Evolutionary conservation across 2,113 vertebrate genomes (phyloP), one percentile per base, ranked within the genome.

Genomic region (Sturnira hondurensis): DNA sequence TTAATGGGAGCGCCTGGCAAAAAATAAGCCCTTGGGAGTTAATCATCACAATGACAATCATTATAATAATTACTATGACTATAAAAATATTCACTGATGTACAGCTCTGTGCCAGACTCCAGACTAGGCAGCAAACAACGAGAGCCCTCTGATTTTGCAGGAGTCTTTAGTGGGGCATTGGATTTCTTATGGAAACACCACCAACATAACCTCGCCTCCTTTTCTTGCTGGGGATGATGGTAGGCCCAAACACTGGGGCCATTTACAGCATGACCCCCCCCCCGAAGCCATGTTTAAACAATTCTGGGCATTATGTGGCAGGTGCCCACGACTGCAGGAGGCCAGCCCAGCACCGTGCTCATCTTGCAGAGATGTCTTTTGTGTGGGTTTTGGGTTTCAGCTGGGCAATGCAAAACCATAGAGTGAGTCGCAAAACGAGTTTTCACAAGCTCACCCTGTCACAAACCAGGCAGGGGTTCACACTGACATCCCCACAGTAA

Each of bases 381-480:
- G 96, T 96, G 65, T 73, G 96, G 70, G 96, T 97, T 98, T 98
- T 97, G 93, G 96, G 95, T 98, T 98, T 97, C 97, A 89, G 77
- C 89, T 92, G 92, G 77, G 89, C 97, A 81, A 93, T 31, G 83
- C 93, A 91, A 96, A 97, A 65, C 95, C 91, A 36, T n/a, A 81
- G 89, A 78, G 81, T 80, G 88, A 97, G 97, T 96, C 63, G 73
- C 88, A 97, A 96, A 97, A 98, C 97, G 52, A 97, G 97, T 98
- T 98, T 98, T 97, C 96, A 94, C 97, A 96, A 97, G 95, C 94
- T 95, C 67, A 17, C 96, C 95, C 96, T 96, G 97, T 94, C 96
- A 97, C 96, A 96, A 93, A 83, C 94, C 89, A 94, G 86, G 95
- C 93, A 96, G 85, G 58, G 85, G 86, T 93, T 97, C 89, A 43